These are phyloP conservation scores for Diaprepes abbreviatus DNA, from an alignment of 2,888 invertebrate genomes.

Conservation along the genomic window DNA sequence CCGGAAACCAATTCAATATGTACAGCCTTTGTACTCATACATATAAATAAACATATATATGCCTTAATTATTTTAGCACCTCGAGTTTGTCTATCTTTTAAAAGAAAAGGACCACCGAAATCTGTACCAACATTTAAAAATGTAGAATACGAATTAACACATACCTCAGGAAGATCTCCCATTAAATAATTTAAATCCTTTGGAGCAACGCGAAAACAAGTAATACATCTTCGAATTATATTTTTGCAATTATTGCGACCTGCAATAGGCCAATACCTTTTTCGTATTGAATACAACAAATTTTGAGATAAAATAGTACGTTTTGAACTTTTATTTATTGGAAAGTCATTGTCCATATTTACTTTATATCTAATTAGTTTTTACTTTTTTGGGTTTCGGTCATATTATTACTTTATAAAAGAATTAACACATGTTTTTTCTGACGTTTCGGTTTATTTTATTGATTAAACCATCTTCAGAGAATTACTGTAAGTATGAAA, in stretches of 20 bases:
- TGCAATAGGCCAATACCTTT: no score
- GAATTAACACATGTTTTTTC: no score
- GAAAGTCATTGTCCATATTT: no score
- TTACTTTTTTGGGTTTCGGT: no score
- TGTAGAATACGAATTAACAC: slow-evolving; percentile 1
- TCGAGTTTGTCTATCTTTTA: slow-evolving; percentile 26
- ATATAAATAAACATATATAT: slow-evolving; percentile 53
- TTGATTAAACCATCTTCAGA: no score
- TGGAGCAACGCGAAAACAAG: slow-evolving; percentile 6
- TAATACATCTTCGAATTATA: no score
- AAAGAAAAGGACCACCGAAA: slow-evolving; percentile 25
- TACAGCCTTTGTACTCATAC: slow-evolving; percentile 53
- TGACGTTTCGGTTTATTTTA: no score
- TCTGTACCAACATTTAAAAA: slow-evolving; percentile 24
- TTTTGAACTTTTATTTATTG: slow-evolving; percentile 44
- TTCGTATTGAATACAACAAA: slow-evolving; percentile 42
- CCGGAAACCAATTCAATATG: slow-evolving; percentile 47
- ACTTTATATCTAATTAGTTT: no score
- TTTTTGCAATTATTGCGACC: no score
- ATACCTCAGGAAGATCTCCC: slow-evolving; percentile 20
- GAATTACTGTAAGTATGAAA: no score
- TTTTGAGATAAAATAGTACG: slow-evolving; percentile 37
- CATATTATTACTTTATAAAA: no score
- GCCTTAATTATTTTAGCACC: slow-evolving; percentile 47
- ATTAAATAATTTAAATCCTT: slow-evolving; percentile 12